These are phyloP conservation scores for Escarpia spicata DNA, from an alignment of 2,888 invertebrate species.

Conservation along the genomic window DNA sequence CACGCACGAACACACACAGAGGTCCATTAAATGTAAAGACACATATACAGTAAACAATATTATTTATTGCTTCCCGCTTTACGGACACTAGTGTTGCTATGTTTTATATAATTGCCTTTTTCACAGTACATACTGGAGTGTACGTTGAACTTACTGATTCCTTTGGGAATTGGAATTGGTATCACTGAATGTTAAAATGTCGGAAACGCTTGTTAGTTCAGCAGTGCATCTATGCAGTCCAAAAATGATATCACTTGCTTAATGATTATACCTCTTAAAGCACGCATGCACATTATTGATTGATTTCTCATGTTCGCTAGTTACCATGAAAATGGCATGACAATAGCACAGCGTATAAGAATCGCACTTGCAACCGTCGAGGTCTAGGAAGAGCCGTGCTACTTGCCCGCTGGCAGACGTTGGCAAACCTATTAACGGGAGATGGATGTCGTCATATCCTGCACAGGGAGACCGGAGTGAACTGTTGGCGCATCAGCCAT, in stretches of 20 bases:
- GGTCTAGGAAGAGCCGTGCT: background rate
- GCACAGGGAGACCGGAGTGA: background rate
- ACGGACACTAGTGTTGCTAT: no score
- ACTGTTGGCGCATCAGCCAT: background rate
- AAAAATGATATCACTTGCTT: no score
- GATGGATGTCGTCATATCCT: background rate
- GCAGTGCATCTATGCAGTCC: no score
- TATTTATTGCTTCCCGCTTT: no score
- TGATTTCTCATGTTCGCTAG: background rate
- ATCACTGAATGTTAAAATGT: no score
- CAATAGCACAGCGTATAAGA: background rate
- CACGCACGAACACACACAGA: background rate
- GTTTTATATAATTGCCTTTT: no score
- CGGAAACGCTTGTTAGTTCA: no score
- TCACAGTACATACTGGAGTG: no score
- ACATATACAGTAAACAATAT: no score
- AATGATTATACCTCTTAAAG: background rate
- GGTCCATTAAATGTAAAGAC: no score
- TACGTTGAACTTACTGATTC: no score
- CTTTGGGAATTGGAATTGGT: no score
- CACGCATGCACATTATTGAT: background rate
- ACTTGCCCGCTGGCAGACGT: background rate
- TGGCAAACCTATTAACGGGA: background rate
- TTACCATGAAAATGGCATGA: background rate
- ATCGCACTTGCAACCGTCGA: background rate